These are phyloP conservation scores for Tenebrio molitor DNA, from an alignment of 1,140 invertebrate genomes.

Conservation along the genomic window DNA sequence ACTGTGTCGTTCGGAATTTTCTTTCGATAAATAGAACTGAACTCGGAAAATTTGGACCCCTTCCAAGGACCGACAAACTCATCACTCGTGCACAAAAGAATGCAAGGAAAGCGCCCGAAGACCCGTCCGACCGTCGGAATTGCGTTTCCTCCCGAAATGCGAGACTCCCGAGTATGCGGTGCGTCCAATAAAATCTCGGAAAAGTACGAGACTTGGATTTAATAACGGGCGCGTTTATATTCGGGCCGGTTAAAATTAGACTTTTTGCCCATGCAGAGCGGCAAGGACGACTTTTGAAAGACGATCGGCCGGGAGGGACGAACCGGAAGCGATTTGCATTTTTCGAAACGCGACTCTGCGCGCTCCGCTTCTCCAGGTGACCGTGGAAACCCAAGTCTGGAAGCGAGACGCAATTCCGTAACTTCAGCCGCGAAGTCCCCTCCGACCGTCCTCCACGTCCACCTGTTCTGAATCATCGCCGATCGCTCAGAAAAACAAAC, in stretches of 20 bases:
- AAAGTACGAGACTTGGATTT: not conserved
- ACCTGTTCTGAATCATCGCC: conserved; percentile 23
- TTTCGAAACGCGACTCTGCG: too few relatives aligned
- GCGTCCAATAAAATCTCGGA: not conserved
- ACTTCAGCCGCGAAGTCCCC: too few relatives aligned
- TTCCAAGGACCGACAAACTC: conserved; percentile 23
- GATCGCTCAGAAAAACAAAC: not conserved
- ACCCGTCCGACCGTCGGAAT: too few relatives aligned
- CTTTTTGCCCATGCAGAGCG: conserved; percentile 11
- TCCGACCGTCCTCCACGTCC: not conserved
- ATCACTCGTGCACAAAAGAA: conserved; percentile 13
- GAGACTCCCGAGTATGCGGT: too few relatives aligned
- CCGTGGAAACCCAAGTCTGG: not conserved
- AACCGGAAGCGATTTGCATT: too few relatives aligned
- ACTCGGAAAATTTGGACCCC: not conserved
- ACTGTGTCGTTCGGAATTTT: not conserved
- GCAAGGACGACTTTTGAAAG: too few relatives aligned
- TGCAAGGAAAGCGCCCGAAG: too few relatives aligned
- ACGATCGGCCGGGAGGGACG: too few relatives aligned
- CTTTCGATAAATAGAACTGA: not conserved
- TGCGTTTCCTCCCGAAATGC: too few relatives aligned
- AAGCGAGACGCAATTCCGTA: not conserved
- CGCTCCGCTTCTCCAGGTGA: too few relatives aligned
- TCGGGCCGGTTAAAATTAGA: conserved; percentile 4
- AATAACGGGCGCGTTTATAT: conserved; percentile 6